Conservation (phyloP, 1,140 invertebrate genomes). For the Drosophila melanica region DNA sequence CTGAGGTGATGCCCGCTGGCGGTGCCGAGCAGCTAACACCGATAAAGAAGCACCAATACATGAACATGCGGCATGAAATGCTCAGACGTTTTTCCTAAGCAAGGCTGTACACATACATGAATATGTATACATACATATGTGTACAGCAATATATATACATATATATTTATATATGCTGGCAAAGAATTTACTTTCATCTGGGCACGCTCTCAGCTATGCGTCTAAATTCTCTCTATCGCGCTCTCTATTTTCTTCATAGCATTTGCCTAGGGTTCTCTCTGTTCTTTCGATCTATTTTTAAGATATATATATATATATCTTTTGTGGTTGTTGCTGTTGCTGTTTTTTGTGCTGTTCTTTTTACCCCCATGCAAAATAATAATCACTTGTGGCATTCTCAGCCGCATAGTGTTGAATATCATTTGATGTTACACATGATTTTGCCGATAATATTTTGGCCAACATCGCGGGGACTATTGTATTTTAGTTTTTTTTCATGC, state of each 20-base stretch:
- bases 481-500: constrained; percentile 17
- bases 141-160: too few relatives aligned
- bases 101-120: constrained; percentile 46
- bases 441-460: constrained; percentile 68
- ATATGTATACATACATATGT: too few relatives aligned
- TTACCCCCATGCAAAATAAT: constrained; percentile 69
- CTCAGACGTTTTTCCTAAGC: constrained; percentile 50
- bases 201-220: constrained; percentile 31
- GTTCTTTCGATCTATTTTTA: constrained; percentile 48
- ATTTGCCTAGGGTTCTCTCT: constrained; percentile 30
- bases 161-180: constrained; percentile 32
- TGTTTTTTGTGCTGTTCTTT: constrained; percentile 10
- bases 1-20: constrained; percentile 76
- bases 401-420: constrained; percentile 81
- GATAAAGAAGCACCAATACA: constrained; percentile 3
- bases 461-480: constrained; percentile 3
- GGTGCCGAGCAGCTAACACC: constrained; percentile 33
- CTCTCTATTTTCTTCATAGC: constrained; percentile 21
- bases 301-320: constrained; percentile 37
- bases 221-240: constrained; percentile 6
- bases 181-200: constrained; percentile 82
- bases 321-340: background rate
- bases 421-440: constrained; percentile 78
- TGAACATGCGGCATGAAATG: constrained; percentile 48
- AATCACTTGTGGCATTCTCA: constrained; percentile 79